A percentile compares a stretch with the other conserved stretches of the same genome.
phyloP scores from a whole-genome alignment of 1,140 invertebrate genomes.

The Heliconius nattereri region DNA sequence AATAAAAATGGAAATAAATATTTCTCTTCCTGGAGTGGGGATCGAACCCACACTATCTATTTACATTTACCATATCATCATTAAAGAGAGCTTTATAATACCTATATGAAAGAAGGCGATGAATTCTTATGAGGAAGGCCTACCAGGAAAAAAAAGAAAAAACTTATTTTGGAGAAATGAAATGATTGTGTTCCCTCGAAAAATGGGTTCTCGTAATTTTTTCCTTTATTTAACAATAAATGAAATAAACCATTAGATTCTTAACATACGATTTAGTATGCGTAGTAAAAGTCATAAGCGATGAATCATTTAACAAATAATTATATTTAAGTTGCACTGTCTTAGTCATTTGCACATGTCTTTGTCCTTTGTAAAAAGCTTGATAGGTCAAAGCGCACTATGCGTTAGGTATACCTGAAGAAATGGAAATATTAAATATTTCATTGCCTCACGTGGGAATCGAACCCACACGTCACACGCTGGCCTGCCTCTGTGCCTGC shows the following conservation, averaged over 20 bases:
- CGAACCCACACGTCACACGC: too few species aligned
- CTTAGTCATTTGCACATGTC: constrained; percentile 64
- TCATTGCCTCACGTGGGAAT: too few species aligned
- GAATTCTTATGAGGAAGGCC: neutral
- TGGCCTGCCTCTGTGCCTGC: too few species aligned
- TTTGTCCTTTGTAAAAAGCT: constrained; percentile 64
- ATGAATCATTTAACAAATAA: constrained; percentile 55
- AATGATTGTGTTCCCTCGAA: neutral
- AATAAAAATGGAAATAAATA: too few species aligned
- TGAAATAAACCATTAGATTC: constrained; percentile 29
- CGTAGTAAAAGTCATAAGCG: constrained; percentile 26
- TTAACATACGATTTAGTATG: constrained; percentile 21
- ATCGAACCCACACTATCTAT: too few species aligned
- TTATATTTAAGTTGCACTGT: constrained; percentile 50
- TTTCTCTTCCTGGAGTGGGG: too few species aligned
- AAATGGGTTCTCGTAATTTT: neutral
- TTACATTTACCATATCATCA: neutral
- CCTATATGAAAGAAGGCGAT: neutral
- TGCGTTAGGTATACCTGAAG: neutral
- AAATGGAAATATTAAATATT: too few species aligned
- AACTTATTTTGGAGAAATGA: neutral
- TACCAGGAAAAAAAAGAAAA: neutral
- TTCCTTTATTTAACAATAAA: neutral
- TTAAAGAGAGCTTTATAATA: neutral
- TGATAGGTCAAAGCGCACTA: constrained; percentile 39